Conservation (phyloP, 1,140 invertebrate genomes). For the Sycobia sp. region DNA sequence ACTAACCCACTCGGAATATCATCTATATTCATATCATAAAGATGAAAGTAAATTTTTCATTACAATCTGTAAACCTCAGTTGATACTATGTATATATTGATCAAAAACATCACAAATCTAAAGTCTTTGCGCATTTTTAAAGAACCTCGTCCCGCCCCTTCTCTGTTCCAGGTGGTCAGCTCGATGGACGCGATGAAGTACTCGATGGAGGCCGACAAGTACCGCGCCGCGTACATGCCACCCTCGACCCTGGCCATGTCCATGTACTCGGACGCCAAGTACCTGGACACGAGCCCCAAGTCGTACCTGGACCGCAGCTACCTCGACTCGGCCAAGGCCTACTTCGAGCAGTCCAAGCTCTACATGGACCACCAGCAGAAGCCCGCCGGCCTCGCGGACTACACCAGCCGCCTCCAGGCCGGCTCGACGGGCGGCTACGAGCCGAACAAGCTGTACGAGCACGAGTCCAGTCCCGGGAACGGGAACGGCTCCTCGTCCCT, state of each 20-base stretch:
- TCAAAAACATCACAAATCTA: too few species aligned
- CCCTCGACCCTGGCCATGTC: slow-evolving; percentile 68
- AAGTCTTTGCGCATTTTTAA: too few species aligned
- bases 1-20: too few species aligned
- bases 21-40: too few species aligned
- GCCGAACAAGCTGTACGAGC: slow-evolving; percentile 66
- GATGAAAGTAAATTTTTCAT: too few species aligned
- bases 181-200: slow-evolving; percentile 81
- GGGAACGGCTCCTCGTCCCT: slow-evolving; percentile 55
- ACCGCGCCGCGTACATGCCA: slow-evolving; percentile 72
- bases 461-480: slow-evolving; percentile 70
- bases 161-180: slow-evolving; percentile 55
- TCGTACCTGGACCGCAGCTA: slow-evolving; percentile 73
- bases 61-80: too few species aligned
- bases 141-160: too few species aligned
- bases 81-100: too few species aligned
- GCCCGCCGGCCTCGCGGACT: slow-evolving; percentile 47
- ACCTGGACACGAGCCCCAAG: slow-evolving; percentile 67
- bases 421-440: slow-evolving; percentile 46
- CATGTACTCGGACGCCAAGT: slow-evolving; percentile 74
- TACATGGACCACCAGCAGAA: slow-evolving; percentile 74
- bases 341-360: slow-evolving; percentile 76
- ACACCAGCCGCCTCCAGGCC: slow-evolving; percentile 65
- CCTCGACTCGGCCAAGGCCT: slow-evolving; percentile 76
- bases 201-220: slow-evolving; percentile 77